These are phyloP conservation scores for Origma solitaria DNA, from an alignment of 2,113 vertebrate genomes.

Conservation along the genomic window DNA sequence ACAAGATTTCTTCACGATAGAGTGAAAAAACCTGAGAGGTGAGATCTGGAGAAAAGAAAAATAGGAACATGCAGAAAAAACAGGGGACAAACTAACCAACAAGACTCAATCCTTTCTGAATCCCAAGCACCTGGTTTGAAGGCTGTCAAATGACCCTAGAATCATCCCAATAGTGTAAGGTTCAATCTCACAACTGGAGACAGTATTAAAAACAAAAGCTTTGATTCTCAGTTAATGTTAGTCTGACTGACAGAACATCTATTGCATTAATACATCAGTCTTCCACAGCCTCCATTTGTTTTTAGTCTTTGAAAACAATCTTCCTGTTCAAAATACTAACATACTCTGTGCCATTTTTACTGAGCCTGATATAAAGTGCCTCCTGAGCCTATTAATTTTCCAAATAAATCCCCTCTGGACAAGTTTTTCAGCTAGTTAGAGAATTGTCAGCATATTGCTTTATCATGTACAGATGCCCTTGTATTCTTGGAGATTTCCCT, in stretches of 20 bases:
- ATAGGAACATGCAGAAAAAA: not conserved
- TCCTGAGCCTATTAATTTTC: not conserved
- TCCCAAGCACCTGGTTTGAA: not conserved
- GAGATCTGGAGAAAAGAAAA: not conserved
- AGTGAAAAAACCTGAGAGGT: not conserved
- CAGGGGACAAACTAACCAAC: not conserved
- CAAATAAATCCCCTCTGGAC: not conserved
- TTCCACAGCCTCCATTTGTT: not conserved
- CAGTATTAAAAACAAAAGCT: not conserved
- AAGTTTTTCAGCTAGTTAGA: not conserved
- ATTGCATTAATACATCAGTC: not conserved
- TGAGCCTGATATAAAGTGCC: not conserved
- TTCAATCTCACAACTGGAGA: not conserved
- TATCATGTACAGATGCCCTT: not conserved
- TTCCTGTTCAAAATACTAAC: not conserved
- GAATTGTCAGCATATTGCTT: not conserved
- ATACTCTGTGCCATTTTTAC: not conserved
- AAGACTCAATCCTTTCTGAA: not conserved
- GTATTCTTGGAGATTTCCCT: not conserved
- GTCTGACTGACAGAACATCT: not conserved
- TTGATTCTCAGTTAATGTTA: not conserved
- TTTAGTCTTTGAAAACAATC: not conserved
- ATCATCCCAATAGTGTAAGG: not conserved
- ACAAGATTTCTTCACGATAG: constrained; percentile 30
- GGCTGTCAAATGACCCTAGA: not conserved